phyloP scores from a whole-genome alignment of 2,113 vertebrate species.

The Macquaria australasica region DNA sequence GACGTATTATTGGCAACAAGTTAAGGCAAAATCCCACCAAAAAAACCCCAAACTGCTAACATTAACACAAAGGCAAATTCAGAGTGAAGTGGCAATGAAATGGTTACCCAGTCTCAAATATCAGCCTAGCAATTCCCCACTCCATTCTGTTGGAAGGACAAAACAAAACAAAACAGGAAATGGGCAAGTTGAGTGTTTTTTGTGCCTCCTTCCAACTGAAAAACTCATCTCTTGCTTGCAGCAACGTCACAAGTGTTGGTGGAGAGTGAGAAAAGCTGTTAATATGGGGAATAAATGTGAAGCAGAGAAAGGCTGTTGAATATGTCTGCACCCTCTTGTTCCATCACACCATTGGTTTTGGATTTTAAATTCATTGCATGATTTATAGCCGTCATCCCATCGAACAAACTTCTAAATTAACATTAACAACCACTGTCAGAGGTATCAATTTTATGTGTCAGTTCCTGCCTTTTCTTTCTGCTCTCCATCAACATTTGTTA shows the following conservation, averaged over 20 bases:
- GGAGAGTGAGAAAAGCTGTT: constrained; percentile 41
- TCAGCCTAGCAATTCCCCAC: background rate
- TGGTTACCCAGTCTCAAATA: background rate
- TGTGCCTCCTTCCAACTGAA: constrained; percentile 15
- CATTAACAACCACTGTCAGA: constrained; percentile 32
- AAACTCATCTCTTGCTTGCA: constrained; percentile 25
- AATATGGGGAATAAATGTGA: constrained; percentile 36
- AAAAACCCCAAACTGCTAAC: background rate
- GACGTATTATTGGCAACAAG: background rate
- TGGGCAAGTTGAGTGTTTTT: constrained; percentile 30
- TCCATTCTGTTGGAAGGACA: constrained; percentile 20
- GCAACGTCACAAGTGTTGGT: constrained; percentile 23
- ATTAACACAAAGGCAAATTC: background rate
- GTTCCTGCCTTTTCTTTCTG: background rate
- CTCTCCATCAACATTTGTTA: constrained; percentile 11
- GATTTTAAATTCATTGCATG: constrained; percentile 16
- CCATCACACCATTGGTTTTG: constrained; percentile 40
- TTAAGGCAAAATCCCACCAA: background rate
- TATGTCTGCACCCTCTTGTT: constrained; percentile 27
- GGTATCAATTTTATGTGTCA: constrained; percentile 30
- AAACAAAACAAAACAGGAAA: constrained; percentile 32
- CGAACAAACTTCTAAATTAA: constrained; percentile 24
- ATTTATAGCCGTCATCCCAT: constrained; percentile 6
- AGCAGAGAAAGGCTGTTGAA: constrained; percentile 26
- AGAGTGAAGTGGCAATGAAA: constrained; percentile 29